Conservation (phyloP, 2,888 invertebrate genomes). For the Mimachlamys varia region DNA sequence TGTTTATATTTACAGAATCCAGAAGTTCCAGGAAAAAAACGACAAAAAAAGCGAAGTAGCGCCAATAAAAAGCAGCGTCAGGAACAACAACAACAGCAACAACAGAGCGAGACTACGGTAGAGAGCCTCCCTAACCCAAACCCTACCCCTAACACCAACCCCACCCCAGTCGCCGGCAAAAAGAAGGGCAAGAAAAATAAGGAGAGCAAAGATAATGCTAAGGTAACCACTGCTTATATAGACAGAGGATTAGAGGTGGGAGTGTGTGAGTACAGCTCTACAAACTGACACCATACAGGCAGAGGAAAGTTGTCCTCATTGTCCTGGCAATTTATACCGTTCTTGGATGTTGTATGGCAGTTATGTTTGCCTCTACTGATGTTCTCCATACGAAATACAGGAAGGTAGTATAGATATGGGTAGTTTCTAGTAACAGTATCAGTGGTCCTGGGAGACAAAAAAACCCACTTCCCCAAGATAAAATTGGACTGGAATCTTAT, state of each 20-base stretch:
- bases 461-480: neutral
- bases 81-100: neutral
- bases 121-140: neutral
- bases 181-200: slow-evolving; percentile 27
- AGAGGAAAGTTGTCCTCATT: neutral
- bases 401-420: neutral
- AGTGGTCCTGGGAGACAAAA: neutral
- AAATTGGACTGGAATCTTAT: neutral
- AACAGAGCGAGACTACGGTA: neutral
- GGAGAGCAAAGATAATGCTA: neutral
- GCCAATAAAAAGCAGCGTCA: neutral
- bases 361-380: neutral
- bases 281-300: too few species aligned
- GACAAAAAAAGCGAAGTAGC: neutral
- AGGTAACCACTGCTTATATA: neutral
- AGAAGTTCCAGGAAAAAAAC: slow-evolving; percentile 12
- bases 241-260: neutral
- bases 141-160: neutral
- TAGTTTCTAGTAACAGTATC: neutral
- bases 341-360: neutral
- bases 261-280: neutral
- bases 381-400: neutral
- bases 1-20: neutral
- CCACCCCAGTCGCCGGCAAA: slow-evolving; percentile 7
- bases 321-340: neutral